These are phyloP conservation scores for Neotoma lepida DNA, from an alignment of 2,113 vertebrate species.

Conservation along the genomic window DNA sequence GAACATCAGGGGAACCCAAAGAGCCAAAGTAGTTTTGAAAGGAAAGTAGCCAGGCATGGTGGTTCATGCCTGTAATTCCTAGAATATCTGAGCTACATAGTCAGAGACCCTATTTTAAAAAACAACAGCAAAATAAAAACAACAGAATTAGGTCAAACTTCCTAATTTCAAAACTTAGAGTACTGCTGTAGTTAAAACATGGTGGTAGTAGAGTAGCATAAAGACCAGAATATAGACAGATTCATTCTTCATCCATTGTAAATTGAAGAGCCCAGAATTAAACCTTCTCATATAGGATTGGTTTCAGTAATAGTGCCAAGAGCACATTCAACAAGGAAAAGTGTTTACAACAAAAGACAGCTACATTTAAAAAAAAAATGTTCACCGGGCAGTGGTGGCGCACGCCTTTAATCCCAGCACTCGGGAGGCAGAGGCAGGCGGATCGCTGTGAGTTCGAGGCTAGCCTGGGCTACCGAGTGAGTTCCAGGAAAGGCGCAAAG, in stretches of 20 bases:
- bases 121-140: background rate
- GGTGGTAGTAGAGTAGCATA: background rate
- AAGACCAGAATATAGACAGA: background rate
- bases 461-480: too few species aligned
- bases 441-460: too few species aligned
- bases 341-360: background rate
- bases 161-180: background rate
- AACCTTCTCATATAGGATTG: background rate
- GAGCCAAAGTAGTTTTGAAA: background rate
- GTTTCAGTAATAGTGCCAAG: background rate
- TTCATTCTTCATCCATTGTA: background rate
- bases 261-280: background rate
- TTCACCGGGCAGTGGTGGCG: too few species aligned
- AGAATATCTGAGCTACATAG: background rate
- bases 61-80: background rate
- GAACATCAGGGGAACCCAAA: background rate
- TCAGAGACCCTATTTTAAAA: background rate
- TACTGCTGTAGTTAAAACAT: background rate
- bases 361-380: background rate
- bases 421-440: too few species aligned
- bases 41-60: background rate
- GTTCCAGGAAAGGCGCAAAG: too few species aligned
- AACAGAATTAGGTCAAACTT: background rate
- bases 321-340: background rate
- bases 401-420: too few species aligned